Conservation (phyloP, 1,140 invertebrate genomes). For the Rhagoletis pomonella region DNA sequence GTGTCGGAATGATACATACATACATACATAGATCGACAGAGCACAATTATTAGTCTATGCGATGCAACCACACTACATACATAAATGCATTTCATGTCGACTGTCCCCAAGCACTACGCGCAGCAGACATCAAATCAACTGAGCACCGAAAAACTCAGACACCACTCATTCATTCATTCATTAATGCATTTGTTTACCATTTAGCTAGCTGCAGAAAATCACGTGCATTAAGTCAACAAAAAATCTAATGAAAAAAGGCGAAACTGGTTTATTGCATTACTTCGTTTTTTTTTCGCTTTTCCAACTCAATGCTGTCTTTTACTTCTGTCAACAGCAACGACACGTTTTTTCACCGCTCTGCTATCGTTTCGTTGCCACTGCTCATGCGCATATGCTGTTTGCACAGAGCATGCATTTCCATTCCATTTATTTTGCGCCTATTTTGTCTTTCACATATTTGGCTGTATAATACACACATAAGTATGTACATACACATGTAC, state of each 20-base stretch:
- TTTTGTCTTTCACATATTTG: background rate
- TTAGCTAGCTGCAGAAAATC: background rate
- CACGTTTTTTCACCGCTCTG: background rate
- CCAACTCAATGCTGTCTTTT: background rate
- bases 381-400: background rate
- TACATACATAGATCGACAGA: background rate
- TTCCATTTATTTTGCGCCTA: background rate
- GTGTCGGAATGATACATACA: background rate
- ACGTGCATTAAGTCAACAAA: background rate
- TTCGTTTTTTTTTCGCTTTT: background rate
- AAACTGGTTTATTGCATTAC: conserved; percentile 1
- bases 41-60: background rate
- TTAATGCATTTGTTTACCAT: conserved; percentile 45
- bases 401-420: background rate
- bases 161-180: conserved; percentile 30
- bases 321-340: background rate
- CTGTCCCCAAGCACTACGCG: background rate
- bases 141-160: background rate
- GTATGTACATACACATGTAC: no score
- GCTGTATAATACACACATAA: background rate
- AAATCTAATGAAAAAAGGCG: background rate
- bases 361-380: background rate
- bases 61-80: background rate
- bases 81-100: background rate
- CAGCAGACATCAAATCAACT: background rate